Base-by-base conservation (phyloP, 2,113 vertebrate genomes). In the Symphodus melops region DNA sequence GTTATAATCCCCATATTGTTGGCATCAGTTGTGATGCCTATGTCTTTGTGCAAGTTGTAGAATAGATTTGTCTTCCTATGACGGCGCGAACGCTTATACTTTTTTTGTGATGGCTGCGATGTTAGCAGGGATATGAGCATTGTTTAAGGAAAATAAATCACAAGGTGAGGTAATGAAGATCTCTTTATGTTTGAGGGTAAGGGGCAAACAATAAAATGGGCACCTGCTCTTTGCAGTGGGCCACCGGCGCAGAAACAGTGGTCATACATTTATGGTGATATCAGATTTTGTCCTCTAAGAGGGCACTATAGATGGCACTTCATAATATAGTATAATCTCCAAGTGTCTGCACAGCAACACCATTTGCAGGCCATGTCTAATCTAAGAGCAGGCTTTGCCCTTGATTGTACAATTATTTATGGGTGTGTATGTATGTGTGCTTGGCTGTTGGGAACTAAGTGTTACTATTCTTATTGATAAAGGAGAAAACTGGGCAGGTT, bases 401-500 rank as follows among this genome's bases (percentile, higher is more conserved):
- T 74, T 54, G 60, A 75, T 78, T 78, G 56, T 84, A 17, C 52
- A 42, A 55, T 60, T 49, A 16, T 75, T 76, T 44, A 60, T 59
- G 20, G 44, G 37, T 46, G 46, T 58, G 52, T n/a, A 36, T 53
- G 54, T 48, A n/a, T 57, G 41, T 70, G 79, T 62, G 21, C 36
- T 46, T 25, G 36, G 13, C 8, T 60, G 72, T 73, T 52, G 8
- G 48, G 65, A 75, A 83, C 57, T n/a, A 16, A 6, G 13, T 79
- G 59, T 55, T 49, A 60, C 20, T 51, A 23, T 37, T 78, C 21
- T 49, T 3, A 0, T 60, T 73, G 49, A 75, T 62, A 61, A 84
- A n/a, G 9, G 46, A 76, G 53, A 42, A 41, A 25, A 53, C 23
- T 55, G 21, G 33, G 46, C 48, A 70, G 64, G 53, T 71, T 53